These are phyloP conservation scores for Ursus arctos DNA, from an alignment of 2,113 vertebrate species.

Conservation along the genomic window DNA sequence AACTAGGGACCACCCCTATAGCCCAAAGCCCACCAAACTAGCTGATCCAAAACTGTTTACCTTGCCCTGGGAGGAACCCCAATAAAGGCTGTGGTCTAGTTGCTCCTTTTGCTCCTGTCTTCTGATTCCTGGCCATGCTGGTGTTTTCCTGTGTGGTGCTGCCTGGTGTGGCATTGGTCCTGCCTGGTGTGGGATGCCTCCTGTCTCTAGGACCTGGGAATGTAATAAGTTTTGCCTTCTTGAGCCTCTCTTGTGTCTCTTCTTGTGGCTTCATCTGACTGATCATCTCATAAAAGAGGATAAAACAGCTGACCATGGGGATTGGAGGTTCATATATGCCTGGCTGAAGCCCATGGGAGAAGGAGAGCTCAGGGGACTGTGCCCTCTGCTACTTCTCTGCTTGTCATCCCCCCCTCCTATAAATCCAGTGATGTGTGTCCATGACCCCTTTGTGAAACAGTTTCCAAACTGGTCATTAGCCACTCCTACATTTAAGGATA, in stretches of 20 bases:
- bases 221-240: neutral
- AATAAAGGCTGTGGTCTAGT: neutral
- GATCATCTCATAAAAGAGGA: neutral
- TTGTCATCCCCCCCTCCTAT: neutral
- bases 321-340: neutral
- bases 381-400: neutral
- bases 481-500: neutral
- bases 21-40: neutral
- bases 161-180: neutral
- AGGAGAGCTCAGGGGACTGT: neutral
- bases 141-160: neutral
- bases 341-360: neutral
- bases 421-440: neutral
- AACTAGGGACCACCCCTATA: too few relatives aligned
- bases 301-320: neutral
- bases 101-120: neutral
- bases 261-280: too few relatives aligned
- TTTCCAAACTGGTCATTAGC: conserved; percentile 27
- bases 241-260: neutral
- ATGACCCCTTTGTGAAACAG: neutral
- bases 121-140: neutral
- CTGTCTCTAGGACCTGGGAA: neutral
- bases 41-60: neutral
- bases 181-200: neutral
- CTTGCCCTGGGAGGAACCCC: neutral